Evolutionary conservation across 2,888 invertebrate genomes (phyloP), one percentile per base, ranked within the genome.

Genomic region (Norana najaformis): DNA sequence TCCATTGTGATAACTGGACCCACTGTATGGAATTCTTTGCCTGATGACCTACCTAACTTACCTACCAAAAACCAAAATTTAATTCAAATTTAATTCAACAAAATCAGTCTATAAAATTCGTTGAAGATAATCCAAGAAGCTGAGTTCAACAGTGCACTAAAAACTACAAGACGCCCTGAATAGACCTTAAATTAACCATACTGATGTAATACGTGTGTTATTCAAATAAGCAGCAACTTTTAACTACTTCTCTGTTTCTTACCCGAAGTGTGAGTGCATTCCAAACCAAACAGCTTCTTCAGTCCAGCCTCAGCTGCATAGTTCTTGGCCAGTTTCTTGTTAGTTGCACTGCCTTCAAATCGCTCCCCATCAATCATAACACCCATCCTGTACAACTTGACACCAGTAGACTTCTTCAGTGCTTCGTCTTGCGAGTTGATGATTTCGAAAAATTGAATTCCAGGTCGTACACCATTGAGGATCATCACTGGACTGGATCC

Each of bases 251-350:
- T 16, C 69, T 8, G n/a, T 69, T 69, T 37, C 85, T 18, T 85
- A 85, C 85, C 36, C 16, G 85, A 35, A 18, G 85, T 85, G 85
- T 85, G 85, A 85, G 85, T 20, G 34, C 35, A 85, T 85, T 85
- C 85, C 85, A 85, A 85, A 35, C 36, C 85, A 85, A 85, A 85
- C 36, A 85, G 35, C 85, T 85, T 85, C 85, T 85, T 35, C 47
- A 90, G 83, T 35, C 35, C 90, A n/a, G 35, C 88, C 36, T 90
- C 88, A 16, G 90, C 90, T 16, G 88, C 85, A 23, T 88, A 47
- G 20, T 47, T 39, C 83, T 47, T 90, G 18, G 90, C 90, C n/a
- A 90, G 85, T 41, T 90, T 90, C 53, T 88, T 90, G 47, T 23
- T 90, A 6, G 88, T 88, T 47, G 34, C 90, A 30, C n/a, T 18